Conservation (phyloP, 2,113 vertebrate species). For the Datnioides undecimradiatus region DNA sequence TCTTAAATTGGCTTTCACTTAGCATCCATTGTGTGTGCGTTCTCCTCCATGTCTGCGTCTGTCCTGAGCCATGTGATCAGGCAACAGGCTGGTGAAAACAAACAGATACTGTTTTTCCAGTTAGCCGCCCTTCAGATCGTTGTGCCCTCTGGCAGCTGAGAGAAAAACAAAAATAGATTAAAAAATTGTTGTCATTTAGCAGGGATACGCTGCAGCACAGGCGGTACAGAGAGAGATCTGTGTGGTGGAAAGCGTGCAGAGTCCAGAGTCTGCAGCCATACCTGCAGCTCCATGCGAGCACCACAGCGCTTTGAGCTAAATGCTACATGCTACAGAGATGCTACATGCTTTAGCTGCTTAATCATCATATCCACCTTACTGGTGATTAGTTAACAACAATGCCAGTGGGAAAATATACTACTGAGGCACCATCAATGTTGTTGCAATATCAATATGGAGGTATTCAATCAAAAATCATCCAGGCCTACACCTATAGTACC, state of each 20-base stretch:
- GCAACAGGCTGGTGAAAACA: constrained; percentile 13
- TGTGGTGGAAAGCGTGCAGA: background rate
- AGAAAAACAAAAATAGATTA: background rate
- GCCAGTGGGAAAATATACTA: no score
- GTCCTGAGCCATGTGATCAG: constrained; percentile 1
- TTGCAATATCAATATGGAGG: no score
- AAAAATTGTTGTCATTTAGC: constrained; percentile 5
- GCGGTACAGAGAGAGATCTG: constrained; percentile 3
- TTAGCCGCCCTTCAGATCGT: constrained; percentile 13
- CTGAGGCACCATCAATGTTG: no score
- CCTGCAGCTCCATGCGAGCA: background rate
- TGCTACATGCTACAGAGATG: constrained; percentile 1
- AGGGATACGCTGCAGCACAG: constrained; percentile 9
- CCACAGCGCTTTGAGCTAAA: constrained; percentile 6
- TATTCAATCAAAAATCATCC: no score
- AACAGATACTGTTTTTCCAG: background rate
- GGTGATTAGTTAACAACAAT: no score
- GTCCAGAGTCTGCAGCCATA: background rate
- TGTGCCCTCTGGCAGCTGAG: constrained; percentile 20
- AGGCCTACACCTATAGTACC: background rate
- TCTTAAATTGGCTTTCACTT: background rate
- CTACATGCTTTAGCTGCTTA: no score
- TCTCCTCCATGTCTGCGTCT: background rate
- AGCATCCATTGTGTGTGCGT: background rate
- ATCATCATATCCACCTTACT: no score